Conservation (phyloP, 2,797 vertebrate genomes). For the Zenarchopterus dispar region DNA sequence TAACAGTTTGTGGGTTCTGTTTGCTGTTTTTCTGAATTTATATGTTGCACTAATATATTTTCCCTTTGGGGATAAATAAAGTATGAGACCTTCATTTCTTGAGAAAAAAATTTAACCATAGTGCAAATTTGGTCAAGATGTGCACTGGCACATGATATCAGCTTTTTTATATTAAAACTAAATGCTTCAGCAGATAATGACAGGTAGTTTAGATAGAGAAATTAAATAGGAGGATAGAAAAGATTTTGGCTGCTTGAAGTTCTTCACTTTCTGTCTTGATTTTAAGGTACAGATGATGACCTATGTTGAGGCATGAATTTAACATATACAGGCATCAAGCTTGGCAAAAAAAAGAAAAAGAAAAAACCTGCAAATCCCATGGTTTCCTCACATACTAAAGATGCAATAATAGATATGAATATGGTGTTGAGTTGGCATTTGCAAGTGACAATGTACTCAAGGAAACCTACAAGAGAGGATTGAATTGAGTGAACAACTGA, state of each 20-base stretch:
- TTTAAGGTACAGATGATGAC: too few relatives aligned
- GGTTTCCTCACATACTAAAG: slow-evolving; percentile 57
- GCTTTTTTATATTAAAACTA: slow-evolving; percentile 66
- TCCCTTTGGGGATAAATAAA: too few relatives aligned
- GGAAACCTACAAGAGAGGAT: slow-evolving; percentile 39
- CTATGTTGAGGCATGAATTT: slow-evolving; percentile 25
- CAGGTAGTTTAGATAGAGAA: slow-evolving; percentile 62
- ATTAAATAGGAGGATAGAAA: slow-evolving; percentile 56
- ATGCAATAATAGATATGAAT: slow-evolving; percentile 60
- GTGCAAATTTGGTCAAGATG: background rate
- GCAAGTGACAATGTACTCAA: slow-evolving; percentile 37
- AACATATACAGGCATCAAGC: slow-evolving; percentile 24
- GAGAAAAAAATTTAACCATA: too few relatives aligned
- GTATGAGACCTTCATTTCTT: too few relatives aligned
- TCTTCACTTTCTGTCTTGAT: slow-evolving; percentile 40
- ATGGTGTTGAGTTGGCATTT: slow-evolving; percentile 49
- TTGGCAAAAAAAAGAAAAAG: slow-evolving; percentile 16
- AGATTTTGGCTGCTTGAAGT: slow-evolving; percentile 61
- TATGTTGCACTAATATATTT: too few relatives aligned
- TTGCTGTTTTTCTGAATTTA: too few relatives aligned
- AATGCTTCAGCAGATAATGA: slow-evolving; percentile 55
- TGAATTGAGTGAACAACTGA: slow-evolving; percentile 55
- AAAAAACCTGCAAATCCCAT: slow-evolving; percentile 65
- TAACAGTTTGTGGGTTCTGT: too few relatives aligned
- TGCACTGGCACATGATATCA: slow-evolving; percentile 21